Evolutionary conservation across 2,888 invertebrate genomes (phyloP).

Genomic region (Tetanocera ferruginea): DNA sequence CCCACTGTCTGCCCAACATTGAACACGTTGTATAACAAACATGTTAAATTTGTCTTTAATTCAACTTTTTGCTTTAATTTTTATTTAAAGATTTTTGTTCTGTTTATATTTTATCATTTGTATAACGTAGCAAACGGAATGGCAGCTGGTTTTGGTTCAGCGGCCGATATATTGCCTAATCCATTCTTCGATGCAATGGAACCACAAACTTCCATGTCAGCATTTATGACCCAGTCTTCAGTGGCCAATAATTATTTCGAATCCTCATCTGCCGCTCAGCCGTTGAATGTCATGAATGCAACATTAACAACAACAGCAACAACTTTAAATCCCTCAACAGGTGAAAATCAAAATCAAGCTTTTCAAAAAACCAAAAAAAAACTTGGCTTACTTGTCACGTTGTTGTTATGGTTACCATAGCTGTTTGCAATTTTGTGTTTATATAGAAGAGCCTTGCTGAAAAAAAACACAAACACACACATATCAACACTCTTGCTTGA

Average conservation of each 20-base stretch:
- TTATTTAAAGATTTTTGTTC: neutral
- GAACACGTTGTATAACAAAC: no score
- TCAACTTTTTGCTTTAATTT: neutral
- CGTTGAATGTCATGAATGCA: slow-evolving; percentile 42
- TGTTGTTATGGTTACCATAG: neutral
- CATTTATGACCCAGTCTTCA: slow-evolving; percentile 29
- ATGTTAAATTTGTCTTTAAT: neutral
- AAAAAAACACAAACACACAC: slow-evolving; percentile 5
- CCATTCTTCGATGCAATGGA: slow-evolving; percentile 67
- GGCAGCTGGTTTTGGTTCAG: slow-evolving; percentile 38
- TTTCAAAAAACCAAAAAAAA: slow-evolving; percentile 38
- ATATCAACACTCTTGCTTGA: neutral
- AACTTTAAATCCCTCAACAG: slow-evolving; percentile 49
- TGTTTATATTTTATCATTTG: slow-evolving; percentile 2
- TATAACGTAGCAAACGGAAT: slow-evolving; percentile 17
- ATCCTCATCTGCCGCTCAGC: slow-evolving; percentile 36
- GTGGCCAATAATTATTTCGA: slow-evolving; percentile 37
- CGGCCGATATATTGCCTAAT: slow-evolving; percentile 64
- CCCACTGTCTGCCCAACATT: no score
- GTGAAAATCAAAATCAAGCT: slow-evolving; percentile 46
- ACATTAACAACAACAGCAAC: slow-evolving; percentile 48
- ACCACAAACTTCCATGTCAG: slow-evolving; percentile 14
- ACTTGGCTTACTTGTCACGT: slow-evolving; percentile 33
- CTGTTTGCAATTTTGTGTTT: neutral
- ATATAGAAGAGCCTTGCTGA: neutral